These are phyloP conservation scores for Orthosia gracilis DNA, from an alignment of 2,888 invertebrate species.

Conservation along the genomic window DNA sequence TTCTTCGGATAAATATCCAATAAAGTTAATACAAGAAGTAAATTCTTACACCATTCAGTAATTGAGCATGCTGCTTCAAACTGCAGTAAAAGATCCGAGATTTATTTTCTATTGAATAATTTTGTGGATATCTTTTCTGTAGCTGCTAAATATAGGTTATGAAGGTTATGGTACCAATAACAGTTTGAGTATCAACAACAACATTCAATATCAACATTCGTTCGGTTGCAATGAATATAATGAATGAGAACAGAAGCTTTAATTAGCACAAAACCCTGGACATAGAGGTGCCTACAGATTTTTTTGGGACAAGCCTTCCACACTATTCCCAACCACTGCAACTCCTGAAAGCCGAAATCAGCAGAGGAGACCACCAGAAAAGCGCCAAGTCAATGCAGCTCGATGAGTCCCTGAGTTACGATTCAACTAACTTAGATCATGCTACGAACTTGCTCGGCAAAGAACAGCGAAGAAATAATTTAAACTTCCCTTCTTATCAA, in stretches of 20 bases:
- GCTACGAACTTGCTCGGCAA: too few relatives aligned
- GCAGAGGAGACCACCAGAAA: too few relatives aligned
- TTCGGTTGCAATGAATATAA: neutral
- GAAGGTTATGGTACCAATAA: neutral
- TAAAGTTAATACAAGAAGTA: neutral
- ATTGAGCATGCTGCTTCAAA: neutral
- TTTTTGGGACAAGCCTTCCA: too few relatives aligned
- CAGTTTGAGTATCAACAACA: neutral
- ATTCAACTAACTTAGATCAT: too few relatives aligned
- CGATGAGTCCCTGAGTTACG: too few relatives aligned
- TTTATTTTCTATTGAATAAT: constrained; percentile 10
- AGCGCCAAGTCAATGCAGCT: too few relatives aligned
- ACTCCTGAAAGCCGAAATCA: too few relatives aligned
- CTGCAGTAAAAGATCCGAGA: neutral
- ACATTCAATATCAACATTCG: neutral
- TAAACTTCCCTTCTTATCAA: too few relatives aligned
- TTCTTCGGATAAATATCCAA: neutral
- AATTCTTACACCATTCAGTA: neutral
- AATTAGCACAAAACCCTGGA: neutral
- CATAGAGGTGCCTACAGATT: neutral
- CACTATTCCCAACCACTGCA: too few relatives aligned
- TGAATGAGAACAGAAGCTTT: neutral
- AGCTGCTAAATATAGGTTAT: neutral
- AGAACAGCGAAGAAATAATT: too few relatives aligned
- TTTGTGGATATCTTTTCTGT: neutral